A percentile compares a stretch with the other conserved stretches of the same genome.
These are phyloP conservation scores for Drosophila fuyamai DNA, from an alignment of 1,140 invertebrate species.

Conservation along the genomic window DNA sequence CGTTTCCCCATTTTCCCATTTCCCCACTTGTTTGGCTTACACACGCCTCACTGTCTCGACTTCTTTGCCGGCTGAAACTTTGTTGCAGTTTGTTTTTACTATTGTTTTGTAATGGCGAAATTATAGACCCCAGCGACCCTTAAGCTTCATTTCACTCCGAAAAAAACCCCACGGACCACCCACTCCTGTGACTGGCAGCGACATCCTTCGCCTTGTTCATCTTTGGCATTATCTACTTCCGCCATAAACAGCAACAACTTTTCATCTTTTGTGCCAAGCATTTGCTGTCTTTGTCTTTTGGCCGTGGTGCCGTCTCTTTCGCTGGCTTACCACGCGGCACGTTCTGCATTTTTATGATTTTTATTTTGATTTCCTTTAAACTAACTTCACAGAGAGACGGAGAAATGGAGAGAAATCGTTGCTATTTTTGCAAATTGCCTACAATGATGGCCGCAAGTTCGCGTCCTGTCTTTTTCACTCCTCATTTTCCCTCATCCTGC, in stretches of 20 bases:
- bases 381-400: slow-evolving; percentile 53
- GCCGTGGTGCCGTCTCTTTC: slow-evolving; percentile 4
- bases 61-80: slow-evolving; percentile 46
- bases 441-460: slow-evolving; percentile 81
- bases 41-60: slow-evolving; percentile 50
- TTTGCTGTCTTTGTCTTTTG: slow-evolving; percentile 56
- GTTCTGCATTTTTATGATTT: slow-evolving; percentile 82
- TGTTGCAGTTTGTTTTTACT: slow-evolving; percentile 83
- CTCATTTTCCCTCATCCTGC: slow-evolving; percentile 2
- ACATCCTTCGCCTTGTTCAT: slow-evolving; percentile 72
- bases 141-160: slow-evolving; percentile 67
- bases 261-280: slow-evolving; percentile 79
- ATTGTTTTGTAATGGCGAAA: slow-evolving; percentile 83
- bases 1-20: neutral
- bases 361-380: slow-evolving; percentile 83
- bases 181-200: slow-evolving; percentile 32
- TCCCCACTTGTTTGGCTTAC: slow-evolving; percentile 41
- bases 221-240: slow-evolving; percentile 82
- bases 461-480: slow-evolving; percentile 29
- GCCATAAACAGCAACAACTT: slow-evolving; percentile 83
- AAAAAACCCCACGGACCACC: slow-evolving; percentile 10
- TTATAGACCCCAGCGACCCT: slow-evolving; percentile 77
- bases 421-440: slow-evolving; percentile 82
- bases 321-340: slow-evolving; percentile 49
- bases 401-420: slow-evolving; percentile 57